A percentile compares a stretch with the other conserved stretches of the same genome.
Evolutionary conservation across 2,113 vertebrate genomes (phyloP).

Genomic region (Chionodraco myersi): DNA sequence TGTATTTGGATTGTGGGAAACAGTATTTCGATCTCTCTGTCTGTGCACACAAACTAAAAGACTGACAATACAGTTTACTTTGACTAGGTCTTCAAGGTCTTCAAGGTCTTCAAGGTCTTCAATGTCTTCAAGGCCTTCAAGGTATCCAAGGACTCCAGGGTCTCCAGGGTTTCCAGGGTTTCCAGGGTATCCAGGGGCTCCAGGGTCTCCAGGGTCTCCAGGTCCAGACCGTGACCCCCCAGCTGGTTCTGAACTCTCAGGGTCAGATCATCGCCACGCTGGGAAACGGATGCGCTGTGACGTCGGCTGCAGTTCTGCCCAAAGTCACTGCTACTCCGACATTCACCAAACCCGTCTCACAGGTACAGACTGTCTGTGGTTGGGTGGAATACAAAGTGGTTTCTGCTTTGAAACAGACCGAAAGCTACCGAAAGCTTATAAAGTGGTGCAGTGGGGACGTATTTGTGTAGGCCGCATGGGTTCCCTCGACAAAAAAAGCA

Average conservation of each 20-base stretch:
- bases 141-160: rapidly evolving
- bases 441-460: no score
- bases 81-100: no score
- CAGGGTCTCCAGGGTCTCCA: constrained; percentile 85
- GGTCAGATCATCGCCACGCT: constrained; percentile 96
- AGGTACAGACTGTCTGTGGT: constrained; percentile 63
- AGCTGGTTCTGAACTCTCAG: constrained; percentile 93
- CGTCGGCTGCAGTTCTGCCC: constrained; percentile 84
- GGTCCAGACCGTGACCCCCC: constrained; percentile 91
- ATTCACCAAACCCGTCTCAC: constrained; percentile 80
- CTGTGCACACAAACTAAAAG: no score
- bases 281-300: constrained; percentile 83
- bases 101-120: no score
- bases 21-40: no score
- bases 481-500: no score
- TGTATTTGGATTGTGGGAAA: no score
- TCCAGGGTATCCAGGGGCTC: neutral
- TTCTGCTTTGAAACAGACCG: neutral
- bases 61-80: no score
- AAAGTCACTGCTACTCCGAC: constrained; percentile 84
- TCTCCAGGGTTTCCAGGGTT: rapidly evolving
- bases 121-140: neutral
- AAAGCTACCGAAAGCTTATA: no score
- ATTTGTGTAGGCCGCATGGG: no score
- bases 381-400: no score